Evolutionary conservation across 2,888 invertebrate genomes (phyloP), one percentile per base, ranked within the genome.

Genomic region (Tethea ocularis): DNA sequence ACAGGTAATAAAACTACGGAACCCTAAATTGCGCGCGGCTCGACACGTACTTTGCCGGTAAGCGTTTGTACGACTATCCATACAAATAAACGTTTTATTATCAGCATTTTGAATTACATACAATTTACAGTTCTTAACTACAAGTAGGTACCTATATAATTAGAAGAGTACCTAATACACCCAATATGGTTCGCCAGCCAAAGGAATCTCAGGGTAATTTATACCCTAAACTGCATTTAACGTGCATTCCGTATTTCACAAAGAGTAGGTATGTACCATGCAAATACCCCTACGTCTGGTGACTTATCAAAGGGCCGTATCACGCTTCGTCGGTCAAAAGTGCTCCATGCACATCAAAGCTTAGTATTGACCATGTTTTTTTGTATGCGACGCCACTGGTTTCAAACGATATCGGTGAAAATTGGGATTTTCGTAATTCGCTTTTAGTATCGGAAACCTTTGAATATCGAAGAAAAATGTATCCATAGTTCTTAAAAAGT

Each of bases 331-430:
- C 59, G 72, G 69, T 72, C 72, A 69, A 72, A 72, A 71, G 72
- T 72, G 67, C 63, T 58, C 64, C 58, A 69, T 72, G 70, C 61
- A 71, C 69, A 72, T 72, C 69, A 72, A 72, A 72, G 66, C 63
- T 52, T 61, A 61, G 67, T 67, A 63, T 66, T 64, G 62, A 61
- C 61, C 61, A 63, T 56, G 65, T 65, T 60, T 65, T 72, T 63
- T 57, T 56, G 59, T n/a, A n/a, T 53, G 57, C 53, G 61, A 60
- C 57, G 61, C 3, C 20, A 20, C 17, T 15, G 41, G 17, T 17
- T 46, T 46, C 46, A 46, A 20, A 46, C 46, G 46, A 4, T 10
- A 46, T 46, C 20, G 20, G 3, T 15, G 20, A 20, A 46, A 20
- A 46, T 46, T 46, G 46, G 46, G 46, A 46, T 1, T 46, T 41